A percentile compares a stretch with the other conserved stretches of the same genome.
phyloP scores from a whole-genome alignment of 2,113 vertebrate genomes.

The Corvus moneduloides region DNA sequence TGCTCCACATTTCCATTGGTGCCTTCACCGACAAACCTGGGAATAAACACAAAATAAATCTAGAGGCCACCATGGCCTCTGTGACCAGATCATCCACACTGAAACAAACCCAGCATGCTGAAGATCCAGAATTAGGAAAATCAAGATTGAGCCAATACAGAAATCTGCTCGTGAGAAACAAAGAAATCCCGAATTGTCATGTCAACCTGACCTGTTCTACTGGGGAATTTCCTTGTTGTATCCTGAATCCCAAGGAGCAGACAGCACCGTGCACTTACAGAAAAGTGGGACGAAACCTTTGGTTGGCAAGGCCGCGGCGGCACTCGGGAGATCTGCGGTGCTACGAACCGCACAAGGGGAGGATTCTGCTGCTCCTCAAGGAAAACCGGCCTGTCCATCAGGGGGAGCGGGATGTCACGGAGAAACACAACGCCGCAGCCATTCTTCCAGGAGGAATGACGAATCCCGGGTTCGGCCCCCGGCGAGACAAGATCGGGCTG shows the following conservation, averaged over 20 bases:
- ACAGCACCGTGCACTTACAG: not conserved
- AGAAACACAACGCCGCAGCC: not conserved
- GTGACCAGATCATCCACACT: not conserved
- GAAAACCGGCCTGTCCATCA: not conserved
- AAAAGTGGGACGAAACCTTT: not conserved
- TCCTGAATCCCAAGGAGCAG: not conserved
- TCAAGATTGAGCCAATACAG: not conserved
- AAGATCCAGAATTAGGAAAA: not conserved
- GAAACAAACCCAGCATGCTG: rapidly evolving
- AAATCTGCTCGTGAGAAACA: not conserved
- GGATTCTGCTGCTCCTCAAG: not conserved
- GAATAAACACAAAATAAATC: not conserved
- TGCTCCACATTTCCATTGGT: conserved; percentile 69
- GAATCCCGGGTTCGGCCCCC: not conserved
- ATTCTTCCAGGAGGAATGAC: not conserved
- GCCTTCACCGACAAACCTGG: not conserved
- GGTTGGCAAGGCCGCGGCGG: not conserved
- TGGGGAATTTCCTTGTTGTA: not conserved
- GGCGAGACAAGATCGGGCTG: not conserved
- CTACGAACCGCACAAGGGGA: not conserved
- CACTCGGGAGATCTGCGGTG: not conserved
- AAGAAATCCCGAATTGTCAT: not conserved
- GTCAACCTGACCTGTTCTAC: not conserved
- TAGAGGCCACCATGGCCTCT: not conserved
- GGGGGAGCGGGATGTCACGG: not conserved